These are phyloP conservation scores for Clangula hyemalis DNA, from an alignment of 2,797 vertebrate genomes.

Conservation along the genomic window DNA sequence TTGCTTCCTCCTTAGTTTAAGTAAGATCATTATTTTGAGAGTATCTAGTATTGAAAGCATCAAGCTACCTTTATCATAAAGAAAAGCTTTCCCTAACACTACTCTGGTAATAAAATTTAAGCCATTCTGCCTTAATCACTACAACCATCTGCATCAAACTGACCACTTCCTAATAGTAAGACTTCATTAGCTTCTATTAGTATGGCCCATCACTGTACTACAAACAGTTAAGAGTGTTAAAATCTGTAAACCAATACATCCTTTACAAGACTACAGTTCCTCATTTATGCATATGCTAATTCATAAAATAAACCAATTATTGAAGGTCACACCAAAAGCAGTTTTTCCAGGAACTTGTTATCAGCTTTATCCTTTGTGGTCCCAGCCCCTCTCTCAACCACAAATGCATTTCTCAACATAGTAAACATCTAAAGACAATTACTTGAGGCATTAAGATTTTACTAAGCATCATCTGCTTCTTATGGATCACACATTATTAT, in stretches of 20 bases:
- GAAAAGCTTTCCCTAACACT: neutral
- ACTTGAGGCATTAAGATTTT: neutral
- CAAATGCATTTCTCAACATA: neutral
- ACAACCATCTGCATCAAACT: neutral
- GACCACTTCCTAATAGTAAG: neutral
- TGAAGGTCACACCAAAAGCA: neutral
- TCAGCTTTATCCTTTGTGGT: neutral
- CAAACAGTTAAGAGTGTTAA: neutral
- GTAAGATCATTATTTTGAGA: neutral
- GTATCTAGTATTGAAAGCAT: neutral
- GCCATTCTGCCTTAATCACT: neutral
- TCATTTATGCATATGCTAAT: neutral
- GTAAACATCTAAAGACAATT: neutral
- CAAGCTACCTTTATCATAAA: neutral
- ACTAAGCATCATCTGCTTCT: neutral
- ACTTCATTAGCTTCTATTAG: neutral
- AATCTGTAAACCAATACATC: neutral
- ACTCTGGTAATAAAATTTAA: neutral
- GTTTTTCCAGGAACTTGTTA: neutral
- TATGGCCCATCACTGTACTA: neutral
- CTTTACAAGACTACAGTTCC: neutral
- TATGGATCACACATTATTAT: neutral
- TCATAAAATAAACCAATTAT: neutral
- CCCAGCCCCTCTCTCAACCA: neutral
- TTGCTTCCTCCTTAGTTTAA: neutral